phyloP scores from a whole-genome alignment of 2,888 invertebrate species.

The Odontocerum albicorne region DNA sequence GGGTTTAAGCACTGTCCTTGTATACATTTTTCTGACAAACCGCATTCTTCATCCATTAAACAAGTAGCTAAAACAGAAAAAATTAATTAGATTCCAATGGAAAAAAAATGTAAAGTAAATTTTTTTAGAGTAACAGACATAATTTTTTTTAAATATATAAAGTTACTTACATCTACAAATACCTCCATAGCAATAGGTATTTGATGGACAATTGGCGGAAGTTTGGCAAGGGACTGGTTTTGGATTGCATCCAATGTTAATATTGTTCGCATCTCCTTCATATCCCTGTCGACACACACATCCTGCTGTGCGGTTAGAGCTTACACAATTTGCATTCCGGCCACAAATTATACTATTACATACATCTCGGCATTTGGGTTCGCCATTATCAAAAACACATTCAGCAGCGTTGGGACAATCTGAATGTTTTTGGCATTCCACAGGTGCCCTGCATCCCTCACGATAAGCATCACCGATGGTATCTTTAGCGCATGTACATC shows the following conservation, averaged over 20 bases:
- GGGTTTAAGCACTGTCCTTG: conserved; percentile 82
- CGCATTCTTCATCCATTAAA: conserved; percentile 77
- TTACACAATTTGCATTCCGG: conserved; percentile 79
- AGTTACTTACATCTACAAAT: conserved; percentile 78
- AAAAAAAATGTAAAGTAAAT: conserved; percentile 9
- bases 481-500: conserved; percentile 76
- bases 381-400: conserved; percentile 70
- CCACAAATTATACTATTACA: conserved; percentile 80
- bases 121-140: too few species aligned
- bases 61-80: conserved; percentile 65
- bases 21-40: conserved; percentile 74
- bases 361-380: conserved; percentile 80
- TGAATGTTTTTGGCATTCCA: conserved; percentile 75
- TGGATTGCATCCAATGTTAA: conserved; percentile 71
- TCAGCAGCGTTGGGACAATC: conserved; percentile 82
- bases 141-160: too few species aligned
- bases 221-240: conserved; percentile 71
- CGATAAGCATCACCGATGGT: conserved; percentile 84
- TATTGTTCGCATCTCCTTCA: conserved; percentile 73
- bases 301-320: conserved; percentile 72
- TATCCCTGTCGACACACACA: conserved; percentile 81
- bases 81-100: too few species aligned
- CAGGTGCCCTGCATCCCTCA: conserved; percentile 79
- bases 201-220: conserved; percentile 73
- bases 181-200: conserved; percentile 80